Conservation (phyloP, 2,888 invertebrate species). For the Endomychus coccineus region DNA sequence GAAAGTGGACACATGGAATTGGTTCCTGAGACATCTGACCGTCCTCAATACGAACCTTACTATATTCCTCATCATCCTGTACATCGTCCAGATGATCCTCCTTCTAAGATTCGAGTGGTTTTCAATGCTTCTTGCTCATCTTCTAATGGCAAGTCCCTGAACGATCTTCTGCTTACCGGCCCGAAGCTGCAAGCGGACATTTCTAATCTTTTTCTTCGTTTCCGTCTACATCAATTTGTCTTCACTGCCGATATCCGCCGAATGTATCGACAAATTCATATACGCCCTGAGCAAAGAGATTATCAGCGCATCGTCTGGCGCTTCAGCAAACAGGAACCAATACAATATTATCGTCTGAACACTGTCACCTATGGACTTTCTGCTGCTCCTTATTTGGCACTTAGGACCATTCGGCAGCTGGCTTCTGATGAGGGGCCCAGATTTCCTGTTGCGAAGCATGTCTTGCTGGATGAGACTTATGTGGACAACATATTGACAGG, state of each 20-base stretch:
- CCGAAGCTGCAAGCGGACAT: no score
- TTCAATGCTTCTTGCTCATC: constrained; percentile 1
- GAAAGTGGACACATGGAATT: no score
- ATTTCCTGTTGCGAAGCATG: not conserved
- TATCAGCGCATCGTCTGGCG: not conserved
- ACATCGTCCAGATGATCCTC: constrained; percentile 4
- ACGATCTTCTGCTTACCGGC: not conserved
- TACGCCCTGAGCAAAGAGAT: no score
- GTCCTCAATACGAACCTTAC: not conserved
- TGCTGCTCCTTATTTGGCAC: constrained; percentile 2
- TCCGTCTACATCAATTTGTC: no score
- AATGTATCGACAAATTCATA: no score
- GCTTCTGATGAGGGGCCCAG: no score
- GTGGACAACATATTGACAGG: constrained; percentile 3
- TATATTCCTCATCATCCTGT: constrained; percentile 7
- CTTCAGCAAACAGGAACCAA: not conserved
- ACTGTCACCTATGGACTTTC: constrained; percentile 3
- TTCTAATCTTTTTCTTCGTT: no score
- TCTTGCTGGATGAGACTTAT: constrained; percentile 2
- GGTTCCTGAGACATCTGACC: not conserved
- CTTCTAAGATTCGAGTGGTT: constrained; percentile 2
- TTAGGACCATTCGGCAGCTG: constrained; percentile 2
- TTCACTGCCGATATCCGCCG: no score
- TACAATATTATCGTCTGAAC: constrained; percentile 1
- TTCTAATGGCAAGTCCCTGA: constrained; percentile 2